Evolutionary conservation across 1,140 invertebrate genomes (phyloP).

Genomic region (Pseudomyrmex gracilis): DNA sequence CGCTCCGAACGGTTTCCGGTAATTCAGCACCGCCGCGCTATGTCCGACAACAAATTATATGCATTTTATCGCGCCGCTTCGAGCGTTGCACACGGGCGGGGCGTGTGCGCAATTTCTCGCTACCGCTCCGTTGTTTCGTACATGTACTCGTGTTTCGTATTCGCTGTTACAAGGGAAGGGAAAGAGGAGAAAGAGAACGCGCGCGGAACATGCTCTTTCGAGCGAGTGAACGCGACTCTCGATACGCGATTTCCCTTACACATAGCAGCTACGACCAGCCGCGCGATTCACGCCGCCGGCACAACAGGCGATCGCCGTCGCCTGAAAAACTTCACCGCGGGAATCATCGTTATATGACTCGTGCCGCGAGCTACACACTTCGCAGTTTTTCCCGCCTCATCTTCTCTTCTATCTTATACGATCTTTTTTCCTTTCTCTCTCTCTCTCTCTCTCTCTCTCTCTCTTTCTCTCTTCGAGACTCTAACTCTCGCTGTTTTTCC

Average conservation of each 20-base stretch:
- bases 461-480: not conserved
- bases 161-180: not conserved
- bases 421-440: not conserved
- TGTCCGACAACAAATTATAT: conserved; percentile 59
- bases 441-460: not conserved
- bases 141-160: conserved; percentile 38
- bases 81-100: conserved; percentile 21
- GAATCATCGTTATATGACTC: conserved; percentile 47
- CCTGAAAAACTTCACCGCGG: conserved; percentile 31
- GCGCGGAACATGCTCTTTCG: not conserved
- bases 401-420: too few relatives aligned
- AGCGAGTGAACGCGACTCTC: not conserved
- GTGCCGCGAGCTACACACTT: conserved; percentile 38
- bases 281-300: conserved; percentile 25
- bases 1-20: conserved; percentile 61
- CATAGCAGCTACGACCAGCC: conserved; percentile 15
- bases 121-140: conserved; percentile 34
- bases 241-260: not conserved
- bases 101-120: conserved; percentile 52
- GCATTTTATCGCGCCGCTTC: conserved; percentile 60
- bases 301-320: conserved; percentile 45
- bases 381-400: conserved; percentile 32
- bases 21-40: conserved; percentile 51
- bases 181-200: conserved; percentile 1
- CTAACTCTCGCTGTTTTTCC: not conserved